phyloP scores from a whole-genome alignment of 2,797 vertebrate genomes.

The Amazonetta brasiliensis region DNA sequence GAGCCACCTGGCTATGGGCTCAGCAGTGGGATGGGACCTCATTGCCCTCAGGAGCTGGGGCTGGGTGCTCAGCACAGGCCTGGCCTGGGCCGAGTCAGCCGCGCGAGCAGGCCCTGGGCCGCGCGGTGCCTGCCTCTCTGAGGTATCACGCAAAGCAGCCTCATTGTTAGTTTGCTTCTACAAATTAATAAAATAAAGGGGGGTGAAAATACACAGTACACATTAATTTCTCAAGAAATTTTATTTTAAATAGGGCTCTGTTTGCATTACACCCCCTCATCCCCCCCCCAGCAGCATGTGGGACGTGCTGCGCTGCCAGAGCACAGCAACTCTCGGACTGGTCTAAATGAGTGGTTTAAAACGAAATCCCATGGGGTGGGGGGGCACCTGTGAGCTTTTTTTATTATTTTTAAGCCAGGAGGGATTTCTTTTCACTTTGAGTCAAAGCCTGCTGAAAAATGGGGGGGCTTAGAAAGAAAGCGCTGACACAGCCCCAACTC shows the following conservation, averaged over 20 bases:
- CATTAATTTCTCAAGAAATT: not conserved
- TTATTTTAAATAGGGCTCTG: not conserved
- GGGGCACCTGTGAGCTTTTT: not conserved
- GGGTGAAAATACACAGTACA: not conserved
- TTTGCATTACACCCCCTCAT: not conserved
- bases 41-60: not conserved
- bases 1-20: not conserved
- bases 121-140: too few relatives aligned
- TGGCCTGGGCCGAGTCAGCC: not conserved
- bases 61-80: not conserved
- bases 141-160: too few relatives aligned
- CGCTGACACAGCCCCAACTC: conserved; percentile 65
- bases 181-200: not conserved
- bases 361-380: not conserved
- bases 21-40: not conserved
- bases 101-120: not conserved
- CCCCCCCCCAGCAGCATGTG: not conserved
- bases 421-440: not conserved
- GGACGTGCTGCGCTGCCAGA: not conserved
- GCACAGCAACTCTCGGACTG: conserved; percentile 32
- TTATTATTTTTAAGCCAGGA: not conserved
- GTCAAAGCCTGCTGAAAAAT: conserved; percentile 14
- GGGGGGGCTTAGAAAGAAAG: conserved; percentile 36
- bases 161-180: not conserved
- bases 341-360: not conserved